These are phyloP conservation scores for Poecilia velifera DNA, from an alignment of 2,797 vertebrate genomes.

Conservation along the genomic window DNA sequence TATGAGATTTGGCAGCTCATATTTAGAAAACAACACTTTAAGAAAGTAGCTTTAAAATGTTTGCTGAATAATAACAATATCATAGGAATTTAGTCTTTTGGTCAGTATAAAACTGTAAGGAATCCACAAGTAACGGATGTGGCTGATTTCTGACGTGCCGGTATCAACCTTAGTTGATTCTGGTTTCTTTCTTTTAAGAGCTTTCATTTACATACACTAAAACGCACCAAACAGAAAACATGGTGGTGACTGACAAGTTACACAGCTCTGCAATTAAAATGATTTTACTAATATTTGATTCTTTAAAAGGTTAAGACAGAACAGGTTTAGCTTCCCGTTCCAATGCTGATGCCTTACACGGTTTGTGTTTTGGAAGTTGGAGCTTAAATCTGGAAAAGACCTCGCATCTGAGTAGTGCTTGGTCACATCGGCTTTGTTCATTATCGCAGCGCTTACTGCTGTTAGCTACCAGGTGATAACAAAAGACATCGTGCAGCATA, in stretches of 20 bases:
- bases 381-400: not conserved
- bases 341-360: not conserved
- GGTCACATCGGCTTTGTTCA: not conserved
- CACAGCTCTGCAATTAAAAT: not conserved
- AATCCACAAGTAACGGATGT: not conserved
- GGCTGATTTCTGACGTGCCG: not conserved
- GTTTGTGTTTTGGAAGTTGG: not conserved
- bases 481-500: not conserved
- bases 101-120: not conserved
- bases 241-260: not conserved
- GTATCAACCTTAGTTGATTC: not conserved
- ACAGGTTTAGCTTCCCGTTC: not conserved
- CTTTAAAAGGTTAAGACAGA: not conserved
- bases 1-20: not conserved
- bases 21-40: not conserved
- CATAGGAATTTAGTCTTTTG: not conserved
- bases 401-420: not conserved
- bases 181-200: not conserved
- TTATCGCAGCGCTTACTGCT: not conserved
- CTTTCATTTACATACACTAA: no score
- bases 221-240: not conserved
- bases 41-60: not conserved
- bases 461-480: not conserved
- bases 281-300: not conserved
- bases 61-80: not conserved